A percentile compares a stretch with the other conserved stretches of the same genome.
These are phyloP conservation scores for Tamias sibiricus DNA, from an alignment of 2,113 vertebrate genomes.

Conservation along the genomic window DNA sequence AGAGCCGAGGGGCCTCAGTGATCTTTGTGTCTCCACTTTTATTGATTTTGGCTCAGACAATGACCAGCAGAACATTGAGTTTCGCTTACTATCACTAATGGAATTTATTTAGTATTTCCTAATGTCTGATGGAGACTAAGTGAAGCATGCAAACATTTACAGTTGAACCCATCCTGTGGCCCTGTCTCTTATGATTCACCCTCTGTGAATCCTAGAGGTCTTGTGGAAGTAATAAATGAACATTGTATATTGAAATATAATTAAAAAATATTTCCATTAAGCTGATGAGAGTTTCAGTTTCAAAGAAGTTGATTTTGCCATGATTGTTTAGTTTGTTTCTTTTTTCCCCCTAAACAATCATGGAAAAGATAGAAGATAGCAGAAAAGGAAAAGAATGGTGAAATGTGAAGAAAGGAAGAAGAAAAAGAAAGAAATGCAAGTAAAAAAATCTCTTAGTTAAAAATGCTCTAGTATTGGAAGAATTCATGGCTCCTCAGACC, in stretches of 20 bases:
- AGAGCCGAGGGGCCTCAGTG: background rate
- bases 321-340: background rate
- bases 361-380: background rate
- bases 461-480: background rate
- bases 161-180: background rate
- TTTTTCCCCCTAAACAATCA: background rate
- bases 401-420: background rate
- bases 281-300: background rate
- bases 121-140: background rate
- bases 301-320: background rate
- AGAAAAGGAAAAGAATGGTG: background rate
- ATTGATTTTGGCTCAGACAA: background rate
- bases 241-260: background rate
- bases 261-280: background rate
- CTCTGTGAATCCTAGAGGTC: background rate
- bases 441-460: background rate
- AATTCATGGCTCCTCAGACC: background rate
- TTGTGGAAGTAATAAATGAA: background rate
- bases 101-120: background rate
- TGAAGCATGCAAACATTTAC: background rate
- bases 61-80: background rate
- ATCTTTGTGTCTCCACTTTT: background rate
- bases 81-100: background rate
- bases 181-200: background rate
- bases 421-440: background rate